Evolutionary conservation across 2,797 vertebrate genomes (phyloP).

Genomic region (Pseudochirops cupreus): DNA sequence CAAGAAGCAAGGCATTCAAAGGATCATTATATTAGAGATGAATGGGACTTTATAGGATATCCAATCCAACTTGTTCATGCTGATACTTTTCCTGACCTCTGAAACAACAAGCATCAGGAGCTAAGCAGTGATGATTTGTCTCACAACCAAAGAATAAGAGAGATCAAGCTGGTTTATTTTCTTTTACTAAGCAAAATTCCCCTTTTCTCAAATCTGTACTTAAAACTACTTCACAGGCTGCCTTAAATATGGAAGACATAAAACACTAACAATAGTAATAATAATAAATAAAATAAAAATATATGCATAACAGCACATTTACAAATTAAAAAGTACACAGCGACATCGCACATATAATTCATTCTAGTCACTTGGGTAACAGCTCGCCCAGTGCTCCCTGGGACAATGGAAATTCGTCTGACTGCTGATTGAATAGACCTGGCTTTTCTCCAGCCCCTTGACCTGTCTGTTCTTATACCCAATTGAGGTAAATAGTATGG

Average conservation of each 20-base stretch:
- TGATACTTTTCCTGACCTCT: background rate
- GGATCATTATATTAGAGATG: background rate
- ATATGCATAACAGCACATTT: background rate
- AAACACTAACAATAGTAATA: background rate
- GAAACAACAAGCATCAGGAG: background rate
- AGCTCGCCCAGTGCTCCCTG: background rate
- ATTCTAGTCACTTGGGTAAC: background rate
- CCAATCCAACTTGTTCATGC: background rate
- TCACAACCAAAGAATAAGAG: background rate
- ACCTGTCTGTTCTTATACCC: background rate
- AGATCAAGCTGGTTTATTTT: background rate
- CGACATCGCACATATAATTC: background rate
- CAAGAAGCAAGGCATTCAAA: background rate
- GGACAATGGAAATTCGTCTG: background rate
- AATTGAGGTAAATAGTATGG: background rate
- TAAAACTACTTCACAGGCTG: background rate
- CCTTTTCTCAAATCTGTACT: background rate
- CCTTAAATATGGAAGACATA: background rate
- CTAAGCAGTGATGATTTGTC: background rate
- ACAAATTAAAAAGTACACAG: background rate
- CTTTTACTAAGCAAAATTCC: background rate
- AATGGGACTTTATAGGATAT: background rate
- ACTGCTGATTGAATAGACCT: background rate
- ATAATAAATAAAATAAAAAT: background rate
- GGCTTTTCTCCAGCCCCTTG: background rate